These are phyloP conservation scores for Trichacis sp. DNA, from an alignment of 2,888 invertebrate genomes.

Conservation along the genomic window DNA sequence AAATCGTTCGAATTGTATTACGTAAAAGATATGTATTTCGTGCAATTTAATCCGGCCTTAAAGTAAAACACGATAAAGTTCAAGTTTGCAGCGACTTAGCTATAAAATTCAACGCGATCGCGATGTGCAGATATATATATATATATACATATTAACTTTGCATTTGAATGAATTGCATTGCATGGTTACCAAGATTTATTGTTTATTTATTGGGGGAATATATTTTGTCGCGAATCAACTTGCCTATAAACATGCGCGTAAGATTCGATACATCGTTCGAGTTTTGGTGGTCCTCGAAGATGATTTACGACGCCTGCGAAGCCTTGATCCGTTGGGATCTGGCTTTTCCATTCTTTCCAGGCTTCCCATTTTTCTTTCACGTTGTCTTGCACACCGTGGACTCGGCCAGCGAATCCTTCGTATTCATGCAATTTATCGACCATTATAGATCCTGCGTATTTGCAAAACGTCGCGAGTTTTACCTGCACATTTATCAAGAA, in stretches of 20 bases:
- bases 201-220: too few species aligned
- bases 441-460: constrained; percentile 66
- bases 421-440: constrained; percentile 86
- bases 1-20: too few species aligned
- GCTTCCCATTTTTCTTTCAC: constrained; percentile 74
- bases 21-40: not conserved
- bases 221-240: too few species aligned
- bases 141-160: too few species aligned
- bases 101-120: not conserved
- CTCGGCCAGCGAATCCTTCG: constrained; percentile 79
- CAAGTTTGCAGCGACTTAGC: not conserved
- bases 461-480: not conserved
- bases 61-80: not conserved
- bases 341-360: constrained; percentile 73
- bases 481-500: too few species aligned
- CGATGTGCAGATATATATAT: too few species aligned
- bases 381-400: constrained; percentile 78
- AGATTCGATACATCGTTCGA: constrained; percentile 69
- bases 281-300: constrained; percentile 59
- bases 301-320: constrained; percentile 56
- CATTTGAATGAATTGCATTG: too few species aligned
- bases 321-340: constrained; percentile 62
- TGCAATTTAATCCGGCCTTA: not conserved
- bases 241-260: constrained; percentile 79
- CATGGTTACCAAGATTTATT: too few species aligned